Conservation (phyloP, 2,113 vertebrate species). For the Charadrius vociferus region DNA sequence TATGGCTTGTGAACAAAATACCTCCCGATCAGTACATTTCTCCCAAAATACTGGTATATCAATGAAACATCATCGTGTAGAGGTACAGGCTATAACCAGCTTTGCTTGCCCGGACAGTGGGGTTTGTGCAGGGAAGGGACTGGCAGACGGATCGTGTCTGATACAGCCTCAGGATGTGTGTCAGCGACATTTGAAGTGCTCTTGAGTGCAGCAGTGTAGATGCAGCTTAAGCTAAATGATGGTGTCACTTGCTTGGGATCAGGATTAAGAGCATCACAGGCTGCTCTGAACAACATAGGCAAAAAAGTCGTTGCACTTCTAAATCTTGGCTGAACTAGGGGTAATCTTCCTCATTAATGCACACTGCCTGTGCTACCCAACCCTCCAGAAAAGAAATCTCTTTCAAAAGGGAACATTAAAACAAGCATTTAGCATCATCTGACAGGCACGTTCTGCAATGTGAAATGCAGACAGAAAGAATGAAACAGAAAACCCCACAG, state of each 20-base stretch:
- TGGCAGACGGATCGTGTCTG: not conserved
- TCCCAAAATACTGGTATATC: not conserved
- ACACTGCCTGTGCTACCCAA: not conserved
- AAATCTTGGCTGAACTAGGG: not conserved
- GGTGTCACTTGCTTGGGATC: not conserved
- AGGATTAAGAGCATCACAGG: not conserved
- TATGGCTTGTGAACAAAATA: not conserved
- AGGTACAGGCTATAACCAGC: not conserved
- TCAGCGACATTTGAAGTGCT: not conserved
- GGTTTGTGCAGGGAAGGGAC: not conserved
- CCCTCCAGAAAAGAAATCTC: not conserved
- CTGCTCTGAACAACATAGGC: not conserved
- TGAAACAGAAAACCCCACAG: not conserved
- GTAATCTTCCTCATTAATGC: not conserved
- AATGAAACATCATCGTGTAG: rapidly evolving
- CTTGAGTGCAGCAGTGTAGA: not conserved
- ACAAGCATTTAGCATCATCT: not conserved
- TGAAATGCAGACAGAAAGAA: not conserved
- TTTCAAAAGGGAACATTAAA: not conserved
- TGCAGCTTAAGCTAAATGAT: not conserved
- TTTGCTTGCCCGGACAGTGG: not conserved
- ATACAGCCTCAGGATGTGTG: rapidly evolving
- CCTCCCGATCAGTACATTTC: not conserved
- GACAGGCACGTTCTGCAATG: not conserved
- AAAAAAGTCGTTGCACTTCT: not conserved